These are phyloP conservation scores for Conops quadrifasciatus DNA, from an alignment of 2,888 invertebrate genomes.

Conservation along the genomic window DNA sequence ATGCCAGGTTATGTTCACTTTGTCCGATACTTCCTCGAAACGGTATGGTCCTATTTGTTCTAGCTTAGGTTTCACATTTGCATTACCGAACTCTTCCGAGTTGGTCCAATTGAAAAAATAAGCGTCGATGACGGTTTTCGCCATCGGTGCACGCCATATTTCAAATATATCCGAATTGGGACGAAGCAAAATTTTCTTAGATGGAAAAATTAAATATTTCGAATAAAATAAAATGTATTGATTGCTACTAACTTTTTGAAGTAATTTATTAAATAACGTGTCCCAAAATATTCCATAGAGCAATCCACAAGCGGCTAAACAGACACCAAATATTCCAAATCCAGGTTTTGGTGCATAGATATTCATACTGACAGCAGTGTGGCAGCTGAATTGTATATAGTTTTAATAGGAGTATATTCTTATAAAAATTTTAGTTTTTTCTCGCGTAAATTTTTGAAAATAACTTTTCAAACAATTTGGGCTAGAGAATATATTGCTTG, in stretches of 20 bases:
- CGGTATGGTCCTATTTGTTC: slow-evolving; percentile 70
- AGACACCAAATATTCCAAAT: background rate
- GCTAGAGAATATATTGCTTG: too few relatives aligned
- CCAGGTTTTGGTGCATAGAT: background rate
- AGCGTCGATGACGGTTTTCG: slow-evolving; percentile 71
- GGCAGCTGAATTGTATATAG: too few relatives aligned
- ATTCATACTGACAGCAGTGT: background rate
- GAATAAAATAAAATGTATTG: background rate
- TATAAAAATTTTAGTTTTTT: too few relatives aligned
- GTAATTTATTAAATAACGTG: slow-evolving; percentile 45
- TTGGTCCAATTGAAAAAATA: slow-evolving; percentile 83
- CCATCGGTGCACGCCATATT: slow-evolving; percentile 72
- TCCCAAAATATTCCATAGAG: slow-evolving; percentile 56
- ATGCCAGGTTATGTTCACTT: slow-evolving; percentile 76
- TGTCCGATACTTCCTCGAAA: slow-evolving; percentile 72
- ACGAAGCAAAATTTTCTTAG: slow-evolving; percentile 58
- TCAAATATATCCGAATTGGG: slow-evolving; percentile 66
- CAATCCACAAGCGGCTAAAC: background rate
- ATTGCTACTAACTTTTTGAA: background rate
- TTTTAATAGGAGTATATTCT: too few relatives aligned
- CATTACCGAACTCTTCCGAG: slow-evolving; percentile 69
- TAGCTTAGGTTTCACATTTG: slow-evolving; percentile 67
- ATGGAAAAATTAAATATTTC: background rate
- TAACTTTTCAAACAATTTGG: too few relatives aligned
- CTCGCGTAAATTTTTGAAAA: too few relatives aligned